These are phyloP conservation scores for Narcine bancroftii DNA, from an alignment of 2,113 vertebrate species.

Conservation along the genomic window DNA sequence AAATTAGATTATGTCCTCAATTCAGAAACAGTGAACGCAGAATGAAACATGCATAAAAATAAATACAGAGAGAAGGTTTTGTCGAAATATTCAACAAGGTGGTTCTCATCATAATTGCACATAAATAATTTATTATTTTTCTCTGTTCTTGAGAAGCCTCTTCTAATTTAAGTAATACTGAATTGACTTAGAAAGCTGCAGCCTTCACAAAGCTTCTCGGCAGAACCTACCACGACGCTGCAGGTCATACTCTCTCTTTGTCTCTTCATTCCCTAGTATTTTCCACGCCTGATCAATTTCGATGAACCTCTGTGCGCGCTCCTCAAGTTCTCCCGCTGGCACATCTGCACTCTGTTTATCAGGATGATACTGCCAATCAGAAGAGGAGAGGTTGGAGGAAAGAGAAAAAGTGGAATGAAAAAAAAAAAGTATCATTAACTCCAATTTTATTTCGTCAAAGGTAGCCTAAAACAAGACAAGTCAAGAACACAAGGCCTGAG, in stretches of 20 bases:
- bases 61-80: neutral
- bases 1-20: slow-evolving; percentile 5
- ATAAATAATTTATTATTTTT: slow-evolving; percentile 21
- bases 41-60: neutral
- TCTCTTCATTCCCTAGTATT: slow-evolving; percentile 73
- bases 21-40: neutral
- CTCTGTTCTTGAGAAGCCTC: slow-evolving; percentile 20
- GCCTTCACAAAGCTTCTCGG: slow-evolving; percentile 43
- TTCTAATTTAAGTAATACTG: slow-evolving; percentile 35
- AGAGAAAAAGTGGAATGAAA: slow-evolving; percentile 35
- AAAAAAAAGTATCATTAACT: slow-evolving; percentile 41
- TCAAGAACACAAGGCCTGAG: slow-evolving; percentile 48
- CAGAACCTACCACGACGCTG: slow-evolving; percentile 66
- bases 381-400: neutral
- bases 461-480: slow-evolving; percentile 42
- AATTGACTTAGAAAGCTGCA: slow-evolving; percentile 45
- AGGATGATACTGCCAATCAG: slow-evolving; percentile 71
- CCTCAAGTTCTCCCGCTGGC: slow-evolving; percentile 55
- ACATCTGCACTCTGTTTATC: slow-evolving; percentile 68
- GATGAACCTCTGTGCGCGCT: slow-evolving; percentile 66
- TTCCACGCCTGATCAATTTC: slow-evolving; percentile 80
- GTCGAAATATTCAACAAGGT: neutral
- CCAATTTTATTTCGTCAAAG: slow-evolving; percentile 39
- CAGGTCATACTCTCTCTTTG: slow-evolving; percentile 72
- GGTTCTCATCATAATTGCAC: neutral